Base-by-base conservation (phyloP, 1,140 invertebrate genomes). In the Danaus plexippus region DNA sequence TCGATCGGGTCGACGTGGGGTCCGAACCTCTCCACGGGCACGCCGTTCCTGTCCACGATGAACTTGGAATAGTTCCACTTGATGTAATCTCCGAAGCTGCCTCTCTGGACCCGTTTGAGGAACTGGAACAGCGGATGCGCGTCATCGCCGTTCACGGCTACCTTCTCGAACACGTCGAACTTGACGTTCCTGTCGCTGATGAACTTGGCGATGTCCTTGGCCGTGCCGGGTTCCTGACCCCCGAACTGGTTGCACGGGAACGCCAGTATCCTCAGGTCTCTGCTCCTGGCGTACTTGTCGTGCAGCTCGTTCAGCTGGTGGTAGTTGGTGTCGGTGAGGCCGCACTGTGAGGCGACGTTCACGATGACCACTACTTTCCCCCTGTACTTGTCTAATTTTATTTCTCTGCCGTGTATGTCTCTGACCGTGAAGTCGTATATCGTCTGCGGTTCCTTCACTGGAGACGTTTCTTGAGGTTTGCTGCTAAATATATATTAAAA, bases 41-140 rank as follows among this genome's bases (percentile, higher is more conserved):
- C 85, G 4, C 97, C 97, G 50, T 97, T 87, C 76, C 92, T 95
- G 79, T 98, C 91, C 41, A 98, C 88, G 44, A 99, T 89, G 80
- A 99, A 99, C 78, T 99, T 99, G 5, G 95, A 95, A 69, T 98
- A 99, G 84, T 99, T 99, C 97, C 97, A 99, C 77, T 98, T 98
- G 64, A 98, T 97, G 45, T 90, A 91, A 75, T 92, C 89, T n/a
- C 90, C 91, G n/a, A 95, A 64, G 9, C 89, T 90, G 1, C 94
- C 94, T 6, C 88, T 87, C 73, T 96, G 91, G 63, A 95, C 40
- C 1, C 51, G 54, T 53, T 87, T 84, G 22, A 87, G 63, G 47
- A 75, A 98, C 58, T 94, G 93, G 88, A 91, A 99, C n/a, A 98
- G 74, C 0, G 97, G 96, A 87, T 94, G 91, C 9, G 96, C 92